Evolutionary conservation across 2,888 invertebrate genomes (phyloP), one percentile per base, ranked within the genome.

Genomic region (Dendrolimus pini): DNA sequence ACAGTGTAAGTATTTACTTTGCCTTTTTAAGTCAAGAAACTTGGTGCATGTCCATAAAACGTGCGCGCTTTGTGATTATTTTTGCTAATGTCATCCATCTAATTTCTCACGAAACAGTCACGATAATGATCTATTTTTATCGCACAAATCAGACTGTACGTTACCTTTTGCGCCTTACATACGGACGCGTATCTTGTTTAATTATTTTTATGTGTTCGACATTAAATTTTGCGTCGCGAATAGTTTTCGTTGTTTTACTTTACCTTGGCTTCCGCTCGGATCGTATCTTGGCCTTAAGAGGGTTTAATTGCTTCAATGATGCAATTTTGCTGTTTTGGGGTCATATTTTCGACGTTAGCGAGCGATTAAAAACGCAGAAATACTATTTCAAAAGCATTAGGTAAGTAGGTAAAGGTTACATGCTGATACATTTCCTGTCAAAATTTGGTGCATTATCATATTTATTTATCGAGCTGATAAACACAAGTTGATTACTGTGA

Each of bases 1-100:
- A 95, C 80, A 93, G 94, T 91, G 95, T 96, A 71, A 86, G 89
- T 87, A 73, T 53, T 62, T 61, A 52, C 55, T 61, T 54, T 55
- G 42, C 60, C 53, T 41, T 63, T 64, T 62, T 56, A 64, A 63
- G 54, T 52, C 52, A 58, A 6, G 52, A 54, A 57, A 58, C 10
- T 30, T 7, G 7, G 41, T 54, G 10, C 9, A 54, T n/a, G 41
- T 41, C 67, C 60, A 64, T 62, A 12, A 58, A 55, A 10, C 14
- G 52, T 47, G 47, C 47, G 47, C 9, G 47, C 56, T 61, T 54
- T 63, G 56, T 59, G 54, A 41, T 62, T 56, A 60, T 61, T 60
- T 68, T 69, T 65, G 67, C 57, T 67, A 70, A 60, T 71, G 79
- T 78, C 79, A 80, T 75, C 65, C 61, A 59, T 66, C 59, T 65